Evolutionary conservation across 2,113 vertebrate species (phyloP).

Genomic region (Onychostruthus taczanowskii): DNA sequence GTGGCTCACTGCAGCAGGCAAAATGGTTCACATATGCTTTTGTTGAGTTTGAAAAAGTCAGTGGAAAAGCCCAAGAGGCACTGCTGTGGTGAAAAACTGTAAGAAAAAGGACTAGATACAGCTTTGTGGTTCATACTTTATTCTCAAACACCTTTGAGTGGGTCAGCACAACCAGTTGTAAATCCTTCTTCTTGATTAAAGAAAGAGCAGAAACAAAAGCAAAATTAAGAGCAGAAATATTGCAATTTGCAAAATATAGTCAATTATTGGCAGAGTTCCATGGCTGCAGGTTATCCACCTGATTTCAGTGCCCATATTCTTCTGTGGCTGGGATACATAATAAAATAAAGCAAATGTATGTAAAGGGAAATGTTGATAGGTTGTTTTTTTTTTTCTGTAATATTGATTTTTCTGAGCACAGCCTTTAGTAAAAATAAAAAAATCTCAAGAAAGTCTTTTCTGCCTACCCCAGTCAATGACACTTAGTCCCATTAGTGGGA

Average conservation of each 20-base stretch:
- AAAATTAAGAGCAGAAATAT: background rate
- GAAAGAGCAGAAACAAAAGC: background rate
- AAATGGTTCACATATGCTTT: background rate
- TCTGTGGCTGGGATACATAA: background rate
- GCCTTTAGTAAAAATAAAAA: background rate
- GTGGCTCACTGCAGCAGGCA: background rate
- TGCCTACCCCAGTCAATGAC: background rate
- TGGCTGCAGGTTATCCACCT: background rate
- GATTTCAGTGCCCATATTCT: background rate
- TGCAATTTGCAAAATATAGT: background rate
- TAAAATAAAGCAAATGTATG: background rate
- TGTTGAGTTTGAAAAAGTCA: background rate
- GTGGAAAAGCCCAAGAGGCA: background rate
- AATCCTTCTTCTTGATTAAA: background rate
- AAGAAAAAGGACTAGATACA: background rate
- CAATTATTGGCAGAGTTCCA: background rate
- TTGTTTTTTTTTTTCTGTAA: background rate
- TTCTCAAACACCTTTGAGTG: background rate
- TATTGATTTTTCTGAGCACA: conserved; percentile 9
- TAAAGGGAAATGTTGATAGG: background rate
- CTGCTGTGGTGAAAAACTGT: background rate
- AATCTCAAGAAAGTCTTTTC: background rate
- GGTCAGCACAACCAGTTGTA: background rate
- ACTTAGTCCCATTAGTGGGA: background rate
- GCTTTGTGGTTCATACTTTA: background rate